These are phyloP conservation scores for Dugesia japonica DNA, from an alignment of 2,888 invertebrate genomes.

Conservation along the genomic window DNA sequence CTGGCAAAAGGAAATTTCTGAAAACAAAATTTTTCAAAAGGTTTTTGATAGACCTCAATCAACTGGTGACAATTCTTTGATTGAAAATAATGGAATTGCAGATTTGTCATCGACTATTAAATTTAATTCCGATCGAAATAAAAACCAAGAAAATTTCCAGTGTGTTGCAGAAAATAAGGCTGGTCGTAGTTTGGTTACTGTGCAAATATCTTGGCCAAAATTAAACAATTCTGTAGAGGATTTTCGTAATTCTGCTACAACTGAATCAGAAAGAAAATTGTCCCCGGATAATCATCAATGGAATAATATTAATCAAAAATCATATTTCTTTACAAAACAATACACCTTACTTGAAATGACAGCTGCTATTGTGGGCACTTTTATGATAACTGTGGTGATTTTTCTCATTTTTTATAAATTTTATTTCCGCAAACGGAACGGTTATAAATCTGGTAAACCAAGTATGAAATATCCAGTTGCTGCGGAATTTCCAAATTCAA, in stretches of 20 bases:
- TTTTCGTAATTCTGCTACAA: background rate
- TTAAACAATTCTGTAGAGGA: background rate
- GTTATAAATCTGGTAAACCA: background rate
- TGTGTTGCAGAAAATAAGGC: slow-evolving; percentile 7
- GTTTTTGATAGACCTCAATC: background rate
- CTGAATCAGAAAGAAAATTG: background rate
- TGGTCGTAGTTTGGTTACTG: background rate
- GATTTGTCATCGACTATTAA: background rate
- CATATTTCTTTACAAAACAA: background rate
- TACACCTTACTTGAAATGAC: slow-evolving; percentile 7
- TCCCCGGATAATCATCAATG: background rate
- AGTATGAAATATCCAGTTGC: background rate
- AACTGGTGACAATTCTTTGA: background rate
- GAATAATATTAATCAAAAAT: background rate
- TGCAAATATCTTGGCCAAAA: background rate
- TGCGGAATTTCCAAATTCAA: background rate
- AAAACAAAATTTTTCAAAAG: background rate
- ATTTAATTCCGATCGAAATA: background rate
- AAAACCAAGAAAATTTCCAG: background rate
- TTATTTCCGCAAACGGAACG: background rate
- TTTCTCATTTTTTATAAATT: background rate
- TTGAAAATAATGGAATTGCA: background rate
- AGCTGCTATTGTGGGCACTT: background rate
- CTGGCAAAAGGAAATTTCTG: background rate
- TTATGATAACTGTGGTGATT: slow-evolving; percentile 9